Percentiles rank a stretch among this genome's conserved stretches.
Evolutionary conservation across 1,140 invertebrate genomes (phyloP).

Genomic region (Brachystomella parvula): DNA sequence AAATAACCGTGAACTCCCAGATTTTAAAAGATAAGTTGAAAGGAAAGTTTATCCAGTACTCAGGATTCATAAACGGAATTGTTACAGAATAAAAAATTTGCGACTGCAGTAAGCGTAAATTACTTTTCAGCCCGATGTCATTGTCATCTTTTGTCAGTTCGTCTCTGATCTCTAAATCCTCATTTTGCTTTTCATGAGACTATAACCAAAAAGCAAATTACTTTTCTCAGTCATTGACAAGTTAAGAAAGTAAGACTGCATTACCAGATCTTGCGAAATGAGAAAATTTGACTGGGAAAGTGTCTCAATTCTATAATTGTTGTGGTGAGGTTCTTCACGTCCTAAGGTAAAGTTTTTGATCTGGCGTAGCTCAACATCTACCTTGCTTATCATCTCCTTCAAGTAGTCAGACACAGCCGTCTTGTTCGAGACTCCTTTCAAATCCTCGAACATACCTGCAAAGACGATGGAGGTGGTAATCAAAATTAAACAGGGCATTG

Average conservation of each 20-base stretch:
- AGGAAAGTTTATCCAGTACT: no score
- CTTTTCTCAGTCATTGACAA: not conserved
- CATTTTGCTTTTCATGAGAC: not conserved
- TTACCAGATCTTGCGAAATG: conserved; percentile 2
- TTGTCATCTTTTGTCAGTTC: not conserved
- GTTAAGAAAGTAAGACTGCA: not conserved
- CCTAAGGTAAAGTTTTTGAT: conserved; percentile 32
- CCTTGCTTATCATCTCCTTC: conserved; percentile 28
- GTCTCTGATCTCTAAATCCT: not conserved
- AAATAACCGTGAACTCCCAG: no score
- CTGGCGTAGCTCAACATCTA: conserved; percentile 33
- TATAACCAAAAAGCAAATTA: conserved; percentile 13
- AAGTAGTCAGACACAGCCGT: conserved; percentile 31
- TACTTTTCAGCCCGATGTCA: not conserved
- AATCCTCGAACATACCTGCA: conserved; percentile 32
- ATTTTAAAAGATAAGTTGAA: no score
- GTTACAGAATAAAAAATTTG: no score
- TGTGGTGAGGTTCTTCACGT: conserved; percentile 27
- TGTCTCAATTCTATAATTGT: conserved; percentile 26
- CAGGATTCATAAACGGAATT: no score
- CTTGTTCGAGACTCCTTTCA: conserved; percentile 36
- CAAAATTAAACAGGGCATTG: no score
- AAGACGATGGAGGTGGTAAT: not conserved
- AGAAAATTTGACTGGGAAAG: not conserved
- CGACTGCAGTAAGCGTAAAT: no score